Evolutionary conservation across 2,888 invertebrate species (phyloP).

Genomic region (Copidosoma aretas): DNA sequence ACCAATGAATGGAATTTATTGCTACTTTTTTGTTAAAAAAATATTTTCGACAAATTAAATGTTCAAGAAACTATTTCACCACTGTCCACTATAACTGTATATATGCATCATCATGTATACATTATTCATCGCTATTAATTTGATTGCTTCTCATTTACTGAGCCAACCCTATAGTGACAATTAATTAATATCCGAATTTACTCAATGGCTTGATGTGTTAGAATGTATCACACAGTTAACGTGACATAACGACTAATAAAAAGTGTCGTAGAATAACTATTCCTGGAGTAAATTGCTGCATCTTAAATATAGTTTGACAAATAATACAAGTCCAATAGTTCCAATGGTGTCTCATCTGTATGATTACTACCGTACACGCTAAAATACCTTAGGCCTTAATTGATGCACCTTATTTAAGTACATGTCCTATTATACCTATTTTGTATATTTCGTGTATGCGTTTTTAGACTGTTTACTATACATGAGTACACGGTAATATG

Average conservation of each 20-base stretch:
- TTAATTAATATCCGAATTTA: neutral
- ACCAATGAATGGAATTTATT: neutral
- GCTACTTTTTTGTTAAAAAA: neutral
- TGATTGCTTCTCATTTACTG: neutral
- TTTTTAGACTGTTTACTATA: neutral
- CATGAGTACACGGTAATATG: slow-evolving; percentile 57
- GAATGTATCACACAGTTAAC: neutral
- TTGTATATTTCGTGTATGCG: neutral
- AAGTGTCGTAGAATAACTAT: neutral
- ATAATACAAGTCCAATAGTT: neutral
- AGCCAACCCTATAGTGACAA: neutral
- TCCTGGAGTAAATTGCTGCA: neutral
- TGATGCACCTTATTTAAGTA: neutral
- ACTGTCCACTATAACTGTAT: neutral
- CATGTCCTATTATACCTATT: neutral
- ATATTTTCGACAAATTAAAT: neutral
- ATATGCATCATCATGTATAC: neutral
- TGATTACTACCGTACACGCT: neutral
- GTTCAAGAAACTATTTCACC: neutral
- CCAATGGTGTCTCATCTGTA: neutral
- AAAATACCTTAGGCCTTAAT: neutral
- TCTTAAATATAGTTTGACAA: neutral
- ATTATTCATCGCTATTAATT: neutral
- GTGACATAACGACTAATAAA: neutral
- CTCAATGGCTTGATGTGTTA: neutral